Evolutionary conservation across 1,140 invertebrate species (phyloP), one percentile per base, ranked within the genome.

Genomic region (Drosophila tropicalis): DNA sequence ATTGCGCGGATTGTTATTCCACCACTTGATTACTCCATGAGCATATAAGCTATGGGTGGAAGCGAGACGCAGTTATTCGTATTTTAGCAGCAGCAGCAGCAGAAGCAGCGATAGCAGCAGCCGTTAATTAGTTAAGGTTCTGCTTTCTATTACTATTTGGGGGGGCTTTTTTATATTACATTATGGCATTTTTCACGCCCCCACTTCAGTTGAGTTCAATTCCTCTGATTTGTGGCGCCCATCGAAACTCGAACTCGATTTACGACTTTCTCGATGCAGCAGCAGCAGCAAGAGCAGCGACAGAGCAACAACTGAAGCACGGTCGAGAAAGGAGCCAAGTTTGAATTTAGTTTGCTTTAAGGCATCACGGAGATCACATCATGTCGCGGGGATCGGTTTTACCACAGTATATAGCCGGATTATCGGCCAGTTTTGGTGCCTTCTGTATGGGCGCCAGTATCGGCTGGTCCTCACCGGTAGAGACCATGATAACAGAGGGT

Each of bases 391-490:
- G 76, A 39, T 79, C 81, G 41, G 80, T 81, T 12, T 25, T 87
- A 41, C 80, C 80, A 19, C 92, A 90, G 76, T 90, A 82, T 66
- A 74, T 81, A 40, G 85, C 81, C 39, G 85, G 79, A 2, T 64
- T 92, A 72, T 87, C 93, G 76, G 92, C 94, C 5, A 94, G 94
- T 1, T 91, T 95, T 5, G 94, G 94, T 0, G 94, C 94, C 4
- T 79, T 95, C 17, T 93, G 93, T 29, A 92, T 94, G 51, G 95
- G 95, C n/a, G 93, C 94, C 58, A 93, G 94, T 2, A 91, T 96
- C 5, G 95, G 93, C 3, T 97, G 95, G 95, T 94, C 95, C 1
- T 94, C 95, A 5, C 94, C 95, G 7, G 95, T 95, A 2, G 92
- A 94, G 39, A 69, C 69, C 3, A 87, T 82, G 55, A 58, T 93